phyloP scores from a whole-genome alignment of 2,113 vertebrate genomes.

The Elanoides forficatus region DNA sequence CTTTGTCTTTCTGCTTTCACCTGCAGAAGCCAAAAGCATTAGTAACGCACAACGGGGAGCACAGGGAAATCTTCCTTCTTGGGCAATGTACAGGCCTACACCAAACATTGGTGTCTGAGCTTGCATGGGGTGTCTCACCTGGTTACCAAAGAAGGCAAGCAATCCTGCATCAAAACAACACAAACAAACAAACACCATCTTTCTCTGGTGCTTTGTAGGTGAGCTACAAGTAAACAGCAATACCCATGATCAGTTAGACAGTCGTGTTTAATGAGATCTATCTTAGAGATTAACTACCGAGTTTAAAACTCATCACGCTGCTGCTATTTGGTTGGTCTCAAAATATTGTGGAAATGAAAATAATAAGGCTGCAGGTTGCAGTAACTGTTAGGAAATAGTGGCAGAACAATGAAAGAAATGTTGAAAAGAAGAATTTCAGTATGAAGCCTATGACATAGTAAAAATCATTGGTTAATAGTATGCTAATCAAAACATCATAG shows the following conservation, averaged over 20 bases:
- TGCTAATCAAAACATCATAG: background rate
- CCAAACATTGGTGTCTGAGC: background rate
- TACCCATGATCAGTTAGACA: background rate
- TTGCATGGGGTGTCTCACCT: background rate
- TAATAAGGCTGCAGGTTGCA: background rate
- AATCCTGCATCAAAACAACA: background rate
- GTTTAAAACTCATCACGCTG: background rate
- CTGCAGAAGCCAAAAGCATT: background rate
- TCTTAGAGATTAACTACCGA: background rate
- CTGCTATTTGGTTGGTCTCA: background rate
- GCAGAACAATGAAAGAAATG: background rate
- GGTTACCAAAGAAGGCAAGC: background rate
- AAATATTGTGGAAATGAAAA: background rate
- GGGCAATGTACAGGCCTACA: background rate
- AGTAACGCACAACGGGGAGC: fast-evolving
- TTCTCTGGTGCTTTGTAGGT: background rate
- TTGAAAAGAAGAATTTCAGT: background rate
- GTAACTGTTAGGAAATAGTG: background rate
- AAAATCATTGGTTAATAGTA: background rate
- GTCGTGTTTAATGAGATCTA: background rate
- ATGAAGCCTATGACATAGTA: background rate
- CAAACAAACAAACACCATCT: background rate
- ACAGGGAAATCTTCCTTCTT: background rate
- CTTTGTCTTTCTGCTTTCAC: background rate
- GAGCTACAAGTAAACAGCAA: background rate